phyloP scores from a whole-genome alignment of 2,888 invertebrate genomes.

The Parelbella ahira region DNA sequence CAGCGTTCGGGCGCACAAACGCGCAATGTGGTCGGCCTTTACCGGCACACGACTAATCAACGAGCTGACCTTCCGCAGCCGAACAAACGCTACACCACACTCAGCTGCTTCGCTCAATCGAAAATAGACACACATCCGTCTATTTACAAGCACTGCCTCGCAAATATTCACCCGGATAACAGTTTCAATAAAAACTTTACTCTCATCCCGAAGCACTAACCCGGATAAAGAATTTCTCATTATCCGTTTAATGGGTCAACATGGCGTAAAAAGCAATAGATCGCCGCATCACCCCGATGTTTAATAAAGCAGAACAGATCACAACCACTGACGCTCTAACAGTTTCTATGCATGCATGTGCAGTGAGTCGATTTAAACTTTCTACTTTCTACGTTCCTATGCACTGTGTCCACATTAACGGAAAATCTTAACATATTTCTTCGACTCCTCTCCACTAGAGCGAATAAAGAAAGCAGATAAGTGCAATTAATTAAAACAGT shows the following conservation, averaged over 20 bases:
- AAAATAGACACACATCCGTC: conserved; percentile 33
- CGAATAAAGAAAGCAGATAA: conserved; percentile 67
- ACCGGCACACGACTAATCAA: conserved; percentile 77
- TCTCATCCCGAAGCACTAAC: conserved; percentile 7
- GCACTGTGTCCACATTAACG: conserved; percentile 64
- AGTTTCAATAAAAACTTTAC: conserved; percentile 1
- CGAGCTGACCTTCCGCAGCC: conserved; percentile 74
- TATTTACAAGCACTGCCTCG: conserved; percentile 25
- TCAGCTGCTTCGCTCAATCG: conserved; percentile 36
- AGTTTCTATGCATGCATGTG: conserved; percentile 65
- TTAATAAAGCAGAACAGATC: conserved; percentile 50
- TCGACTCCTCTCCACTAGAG: conserved; percentile 67
- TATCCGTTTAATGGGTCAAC: conserved; percentile 22
- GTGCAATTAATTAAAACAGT: conserved; percentile 47
- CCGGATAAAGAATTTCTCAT: conserved; percentile 16
- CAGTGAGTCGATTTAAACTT: conserved; percentile 75
- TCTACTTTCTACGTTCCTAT: conserved; percentile 73
- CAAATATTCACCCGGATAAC: conserved; percentile 12
- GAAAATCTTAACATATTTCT: conserved; percentile 74
- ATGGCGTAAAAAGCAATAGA: conserved; percentile 29
- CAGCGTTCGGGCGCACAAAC: conserved; percentile 77
- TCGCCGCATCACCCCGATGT: conserved; percentile 37
- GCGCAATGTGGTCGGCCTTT: conserved; percentile 78
- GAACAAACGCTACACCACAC: conserved; percentile 61
- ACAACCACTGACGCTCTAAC: conserved; percentile 46